Conservation (phyloP, 2,888 invertebrate genomes). For the Pachymerium ferrugineum region DNA sequence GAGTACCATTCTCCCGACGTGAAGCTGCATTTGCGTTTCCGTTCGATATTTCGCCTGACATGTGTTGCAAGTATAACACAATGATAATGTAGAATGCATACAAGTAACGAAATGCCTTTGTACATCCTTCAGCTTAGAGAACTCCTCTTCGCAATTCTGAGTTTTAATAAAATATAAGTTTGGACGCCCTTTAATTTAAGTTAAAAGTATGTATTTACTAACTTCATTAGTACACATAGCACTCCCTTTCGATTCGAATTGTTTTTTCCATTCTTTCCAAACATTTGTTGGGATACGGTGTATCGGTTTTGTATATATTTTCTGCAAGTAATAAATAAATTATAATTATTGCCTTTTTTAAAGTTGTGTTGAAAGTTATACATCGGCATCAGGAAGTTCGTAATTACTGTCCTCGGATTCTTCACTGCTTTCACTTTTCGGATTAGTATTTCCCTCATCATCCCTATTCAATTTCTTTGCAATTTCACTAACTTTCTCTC, state of each 20-base stretch:
- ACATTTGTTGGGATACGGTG: background rate
- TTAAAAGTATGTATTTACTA: background rate
- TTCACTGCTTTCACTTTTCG: background rate
- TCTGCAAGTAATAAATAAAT: background rate
- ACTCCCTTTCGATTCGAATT: background rate
- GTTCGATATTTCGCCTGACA: background rate
- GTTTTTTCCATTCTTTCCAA: background rate
- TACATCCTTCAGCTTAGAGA: background rate
- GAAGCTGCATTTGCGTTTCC: background rate
- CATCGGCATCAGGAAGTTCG: background rate
- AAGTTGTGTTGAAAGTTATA: background rate
- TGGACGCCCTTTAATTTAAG: background rate
- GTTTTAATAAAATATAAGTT: background rate
- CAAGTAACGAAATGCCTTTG: background rate
- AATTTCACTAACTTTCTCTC: constrained; percentile 25
- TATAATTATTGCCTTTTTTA: too few species aligned
- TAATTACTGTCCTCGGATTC: background rate
- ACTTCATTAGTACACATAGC: background rate
- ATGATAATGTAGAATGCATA: background rate
- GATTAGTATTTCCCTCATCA: background rate
- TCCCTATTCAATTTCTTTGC: background rate
- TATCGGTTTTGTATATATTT: background rate
- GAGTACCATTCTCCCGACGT: background rate
- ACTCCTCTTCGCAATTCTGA: background rate
- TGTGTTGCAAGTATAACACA: background rate